Evolutionary conservation across 2,888 invertebrate genomes (phyloP).

Genomic region (Hyposoter dolosus): DNA sequence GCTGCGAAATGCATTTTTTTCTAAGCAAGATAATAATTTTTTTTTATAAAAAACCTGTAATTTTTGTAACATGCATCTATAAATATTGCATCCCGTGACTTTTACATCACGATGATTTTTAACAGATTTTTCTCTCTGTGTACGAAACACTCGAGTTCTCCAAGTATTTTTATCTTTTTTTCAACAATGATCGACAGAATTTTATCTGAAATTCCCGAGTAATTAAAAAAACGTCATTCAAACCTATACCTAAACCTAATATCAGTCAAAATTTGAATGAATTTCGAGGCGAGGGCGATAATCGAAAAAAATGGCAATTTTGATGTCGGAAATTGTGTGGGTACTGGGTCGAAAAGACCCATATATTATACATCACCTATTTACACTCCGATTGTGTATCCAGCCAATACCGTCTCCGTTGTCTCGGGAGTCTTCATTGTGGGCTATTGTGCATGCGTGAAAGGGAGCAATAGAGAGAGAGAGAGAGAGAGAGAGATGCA

Average conservation of each 20-base stretch:
- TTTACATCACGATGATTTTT: too few relatives aligned
- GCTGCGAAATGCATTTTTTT: too few relatives aligned
- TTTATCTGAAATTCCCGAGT: too few relatives aligned
- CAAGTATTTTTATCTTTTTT: too few relatives aligned
- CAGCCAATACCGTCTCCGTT: slow-evolving; percentile 30
- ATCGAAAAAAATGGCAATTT: not conserved
- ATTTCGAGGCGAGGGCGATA: not conserved
- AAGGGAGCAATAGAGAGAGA: slow-evolving; percentile 34
- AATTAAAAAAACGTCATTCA: not conserved
- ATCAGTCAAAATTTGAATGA: not conserved
- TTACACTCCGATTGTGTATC: slow-evolving; percentile 38
- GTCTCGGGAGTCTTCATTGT: slow-evolving; percentile 59
- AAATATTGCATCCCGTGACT: too few relatives aligned
- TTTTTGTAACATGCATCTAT: too few relatives aligned
- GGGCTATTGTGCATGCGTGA: slow-evolving; percentile 54
- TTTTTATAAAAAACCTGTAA: too few relatives aligned
- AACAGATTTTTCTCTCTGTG: too few relatives aligned
- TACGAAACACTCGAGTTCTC: too few relatives aligned
- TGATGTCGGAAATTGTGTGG: not conserved
- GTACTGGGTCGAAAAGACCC: slow-evolving; percentile 3
- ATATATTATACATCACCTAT: slow-evolving; percentile 25
- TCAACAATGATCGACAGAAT: too few relatives aligned
- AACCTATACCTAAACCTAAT: too few relatives aligned
- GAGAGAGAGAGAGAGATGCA: slow-evolving; percentile 17
- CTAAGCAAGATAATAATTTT: too few relatives aligned